Conservation (phyloP, 2,113 vertebrate genomes). For the Platysternon megacephalum region DNA sequence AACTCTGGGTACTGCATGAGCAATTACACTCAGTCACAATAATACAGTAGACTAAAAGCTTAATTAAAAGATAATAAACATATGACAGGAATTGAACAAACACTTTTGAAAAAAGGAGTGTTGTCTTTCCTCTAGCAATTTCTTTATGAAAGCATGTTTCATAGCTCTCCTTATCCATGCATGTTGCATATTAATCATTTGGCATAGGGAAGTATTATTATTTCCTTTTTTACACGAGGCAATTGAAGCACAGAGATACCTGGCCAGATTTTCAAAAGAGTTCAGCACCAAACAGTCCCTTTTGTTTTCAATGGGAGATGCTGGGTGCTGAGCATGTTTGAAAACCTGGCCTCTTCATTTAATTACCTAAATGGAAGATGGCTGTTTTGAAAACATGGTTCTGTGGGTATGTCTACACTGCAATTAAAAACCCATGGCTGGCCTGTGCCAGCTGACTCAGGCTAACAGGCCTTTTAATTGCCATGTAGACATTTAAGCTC, state of each 20-base stretch:
- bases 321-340: background rate
- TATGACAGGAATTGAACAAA: background rate
- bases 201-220: background rate
- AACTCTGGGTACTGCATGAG: background rate
- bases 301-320: background rate
- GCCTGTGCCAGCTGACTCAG: background rate
- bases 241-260: background rate
- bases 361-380: background rate
- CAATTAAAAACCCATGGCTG: background rate
- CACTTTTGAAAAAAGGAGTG: background rate
- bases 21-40: background rate
- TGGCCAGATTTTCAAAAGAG: constrained; percentile 14
- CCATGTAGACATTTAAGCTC: too few species aligned
- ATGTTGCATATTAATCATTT: background rate
- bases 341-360: background rate
- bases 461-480: background rate
- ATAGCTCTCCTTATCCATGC: background rate
- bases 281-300: constrained; percentile 2
- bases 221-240: background rate
- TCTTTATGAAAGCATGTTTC: background rate
- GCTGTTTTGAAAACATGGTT: background rate
- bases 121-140: background rate
- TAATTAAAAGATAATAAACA: background rate
- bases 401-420: background rate
- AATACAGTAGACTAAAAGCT: background rate